These are phyloP conservation scores for Crambe crambe DNA, from an alignment of 37 sponge, comb jelly and placozoan genomes.

Conservation along the genomic window DNA sequence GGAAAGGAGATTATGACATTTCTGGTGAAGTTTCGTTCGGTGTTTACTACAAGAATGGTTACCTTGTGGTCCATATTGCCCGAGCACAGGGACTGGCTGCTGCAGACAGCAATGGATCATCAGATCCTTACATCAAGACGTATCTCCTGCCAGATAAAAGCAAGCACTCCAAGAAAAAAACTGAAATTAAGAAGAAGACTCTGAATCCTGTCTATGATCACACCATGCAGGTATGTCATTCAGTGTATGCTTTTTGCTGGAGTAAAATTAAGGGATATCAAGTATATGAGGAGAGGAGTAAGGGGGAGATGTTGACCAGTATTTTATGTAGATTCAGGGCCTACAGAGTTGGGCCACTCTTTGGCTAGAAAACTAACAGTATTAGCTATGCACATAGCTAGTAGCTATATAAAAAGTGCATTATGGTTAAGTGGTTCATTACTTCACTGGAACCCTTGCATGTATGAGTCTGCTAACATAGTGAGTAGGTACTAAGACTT, in stretches of 20 bases:
- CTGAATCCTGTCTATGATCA: conserved; percentile 56
- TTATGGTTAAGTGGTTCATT: no score
- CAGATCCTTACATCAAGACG: conserved; percentile 78
- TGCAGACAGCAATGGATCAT: conserved; percentile 39
- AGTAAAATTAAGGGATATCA: no score
- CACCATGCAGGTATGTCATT: conserved; percentile 49
- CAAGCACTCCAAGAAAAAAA: conserved; percentile 72
- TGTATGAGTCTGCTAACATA: no score
- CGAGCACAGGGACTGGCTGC: conserved; percentile 65
- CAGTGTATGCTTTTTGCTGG: background rate
- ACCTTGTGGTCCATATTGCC: conserved; percentile 51
- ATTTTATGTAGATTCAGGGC: no score
- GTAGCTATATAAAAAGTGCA: no score
- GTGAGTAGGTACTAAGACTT: no score
- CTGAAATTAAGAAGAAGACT: conserved; percentile 44
- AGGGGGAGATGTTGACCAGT: no score
- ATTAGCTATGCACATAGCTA: no score
- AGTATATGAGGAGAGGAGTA: no score
- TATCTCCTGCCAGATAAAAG: conserved; percentile 74
- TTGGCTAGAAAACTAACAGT: no score
- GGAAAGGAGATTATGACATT: conserved; percentile 59
- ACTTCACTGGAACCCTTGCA: no score
- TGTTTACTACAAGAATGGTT: conserved; percentile 25
- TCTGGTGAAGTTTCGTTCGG: conserved; percentile 66
- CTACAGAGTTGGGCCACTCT: no score